These are phyloP conservation scores for Todiramphus saurophagus DNA, from an alignment of 2,113 vertebrate species.

Conservation along the genomic window DNA sequence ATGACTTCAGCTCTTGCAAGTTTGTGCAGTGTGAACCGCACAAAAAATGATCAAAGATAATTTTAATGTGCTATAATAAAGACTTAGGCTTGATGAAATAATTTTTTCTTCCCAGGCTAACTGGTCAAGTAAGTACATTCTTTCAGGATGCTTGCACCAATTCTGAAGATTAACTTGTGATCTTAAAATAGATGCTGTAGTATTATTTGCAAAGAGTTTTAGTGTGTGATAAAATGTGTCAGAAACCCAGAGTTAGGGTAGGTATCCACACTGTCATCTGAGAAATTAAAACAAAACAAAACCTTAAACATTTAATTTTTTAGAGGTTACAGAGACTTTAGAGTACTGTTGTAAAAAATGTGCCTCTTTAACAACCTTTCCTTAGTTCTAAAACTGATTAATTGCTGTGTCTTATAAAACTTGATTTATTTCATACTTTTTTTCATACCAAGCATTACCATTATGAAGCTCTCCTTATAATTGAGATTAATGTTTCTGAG, in stretches of 20 bases:
- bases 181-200: background rate
- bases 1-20: background rate
- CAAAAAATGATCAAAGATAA: background rate
- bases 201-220: background rate
- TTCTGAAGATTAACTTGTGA: background rate
- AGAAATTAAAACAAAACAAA: background rate
- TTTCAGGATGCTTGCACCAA: accelerated
- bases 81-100: background rate
- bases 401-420: conserved; percentile 79
- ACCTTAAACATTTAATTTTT: background rate
- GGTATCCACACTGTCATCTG: background rate
- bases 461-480: conserved; percentile 81
- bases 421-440: conserved; percentile 83
- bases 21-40: background rate
- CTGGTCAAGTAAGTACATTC: background rate
- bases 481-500: conserved; percentile 84
- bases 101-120: background rate
- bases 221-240: background rate
- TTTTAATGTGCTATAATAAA: background rate
- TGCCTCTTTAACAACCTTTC: background rate
- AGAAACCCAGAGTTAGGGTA: background rate
- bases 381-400: conserved; percentile 75
- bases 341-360: conserved; percentile 11
- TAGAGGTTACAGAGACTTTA: background rate
- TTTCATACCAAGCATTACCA: conserved; percentile 79